Evolutionary conservation across 2,797 vertebrate species (phyloP).

Genomic region (Dermochelys coriacea): DNA sequence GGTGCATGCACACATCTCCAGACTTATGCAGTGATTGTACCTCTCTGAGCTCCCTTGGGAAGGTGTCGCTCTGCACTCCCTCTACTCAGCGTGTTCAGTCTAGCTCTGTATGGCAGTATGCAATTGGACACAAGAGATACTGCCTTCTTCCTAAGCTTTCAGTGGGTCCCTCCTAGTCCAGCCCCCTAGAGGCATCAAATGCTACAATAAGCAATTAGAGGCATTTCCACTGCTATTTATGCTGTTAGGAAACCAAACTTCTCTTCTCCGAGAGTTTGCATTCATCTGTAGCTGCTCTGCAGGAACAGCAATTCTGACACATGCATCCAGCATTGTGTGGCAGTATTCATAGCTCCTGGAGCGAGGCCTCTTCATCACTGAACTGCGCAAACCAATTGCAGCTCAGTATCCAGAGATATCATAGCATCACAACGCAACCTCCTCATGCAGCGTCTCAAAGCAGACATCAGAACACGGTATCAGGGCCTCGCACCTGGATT

Average conservation of each 20-base stretch:
- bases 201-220: conserved; percentile 63
- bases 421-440: background rate
- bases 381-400: conserved; percentile 24
- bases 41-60: background rate
- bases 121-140: background rate
- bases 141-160: background rate
- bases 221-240: conserved; percentile 42
- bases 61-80: background rate
- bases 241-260: conserved; percentile 58
- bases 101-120: background rate
- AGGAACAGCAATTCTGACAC: conserved; percentile 55
- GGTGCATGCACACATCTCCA: background rate
- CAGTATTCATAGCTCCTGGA: conserved; percentile 65
- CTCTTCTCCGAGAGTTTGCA: conserved; percentile 53
- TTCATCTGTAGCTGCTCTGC: conserved; percentile 64
- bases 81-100: background rate
- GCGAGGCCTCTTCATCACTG: conserved; percentile 59
- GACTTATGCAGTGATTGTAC: background rate
- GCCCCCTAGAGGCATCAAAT: conserved; percentile 52
- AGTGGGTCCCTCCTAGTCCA: background rate
- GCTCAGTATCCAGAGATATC: background rate
- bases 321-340: conserved; percentile 52
- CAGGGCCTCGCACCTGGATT: background rate
- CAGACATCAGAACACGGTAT: background rate
- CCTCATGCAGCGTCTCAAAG: rapidly evolving